Base-by-base conservation (phyloP, 2,797 vertebrate genomes). In the Loris lydekkerianus region DNA sequence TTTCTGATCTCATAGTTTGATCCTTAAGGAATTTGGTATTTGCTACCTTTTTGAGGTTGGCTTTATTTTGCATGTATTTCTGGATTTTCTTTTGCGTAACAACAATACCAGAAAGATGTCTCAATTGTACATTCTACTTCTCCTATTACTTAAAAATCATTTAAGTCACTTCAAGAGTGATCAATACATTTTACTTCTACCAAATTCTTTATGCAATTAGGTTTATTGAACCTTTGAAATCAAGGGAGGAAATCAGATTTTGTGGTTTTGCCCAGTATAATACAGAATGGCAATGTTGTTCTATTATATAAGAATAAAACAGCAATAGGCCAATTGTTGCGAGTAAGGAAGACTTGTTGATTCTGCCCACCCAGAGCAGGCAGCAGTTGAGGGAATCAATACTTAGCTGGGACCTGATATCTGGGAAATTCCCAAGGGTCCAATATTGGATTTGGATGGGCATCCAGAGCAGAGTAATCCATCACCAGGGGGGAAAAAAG, bases 1-100 rank as follows among this genome's bases (percentile, higher is more conserved):
- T 86, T 93, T 88, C 73, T 96, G 81, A 85, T 95, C 88, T 84
- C 40, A 43, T 89, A 80, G 34, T 82, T 93, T 81, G 31, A 70
- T 94, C 60, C 73, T 86, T 77, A 86, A 94, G 82, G 11, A 92
- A 86, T 65, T 23, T 86, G 37, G 8, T 86, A 34, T 78, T 95
- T 91, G 63, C 73, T 49, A 73, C 37, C 75, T 65, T 86, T 91
- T 67, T 4, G 37, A 92, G 23, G 61, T 93, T 92, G 34, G n/a
- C 37, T 96, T 92, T 75, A 40, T 65, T 84, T 93, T 77, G 58
- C 58, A 46, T 9, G 7, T 46, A 34, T 78, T 76, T 94, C 73
- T 87, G 7, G 31, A 77, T 81, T 93, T 93, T 93, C 37, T 80
- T 94, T 58, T 78, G 6, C 63, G 43, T 53, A 14, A 89, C 72